Percentiles rank a stretch among this genome's conserved stretches.
These are phyloP conservation scores for Acanthisitta chloris DNA, from an alignment of 2,113 vertebrate species.

Conservation along the genomic window DNA sequence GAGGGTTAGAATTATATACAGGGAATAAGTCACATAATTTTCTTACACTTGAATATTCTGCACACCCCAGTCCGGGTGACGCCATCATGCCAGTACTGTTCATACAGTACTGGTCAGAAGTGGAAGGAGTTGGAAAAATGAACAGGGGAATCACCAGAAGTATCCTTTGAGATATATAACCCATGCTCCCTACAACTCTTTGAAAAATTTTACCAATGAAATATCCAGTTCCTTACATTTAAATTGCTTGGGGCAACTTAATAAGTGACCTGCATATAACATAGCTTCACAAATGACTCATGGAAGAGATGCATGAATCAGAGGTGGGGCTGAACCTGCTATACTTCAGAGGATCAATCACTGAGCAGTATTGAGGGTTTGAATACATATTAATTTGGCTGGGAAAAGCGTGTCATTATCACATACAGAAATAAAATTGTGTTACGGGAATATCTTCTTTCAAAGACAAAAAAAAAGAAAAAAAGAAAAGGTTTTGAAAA, in stretches of 20 bases:
- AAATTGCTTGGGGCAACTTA: not conserved
- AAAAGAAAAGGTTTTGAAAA: not conserved
- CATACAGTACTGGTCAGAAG: not conserved
- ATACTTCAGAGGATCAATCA: not conserved
- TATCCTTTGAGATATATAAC: not conserved
- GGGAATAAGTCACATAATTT: not conserved
- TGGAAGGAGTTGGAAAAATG: not conserved
- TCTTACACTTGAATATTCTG: not conserved
- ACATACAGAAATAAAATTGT: not conserved
- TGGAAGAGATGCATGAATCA: not conserved
- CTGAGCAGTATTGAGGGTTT: not conserved
- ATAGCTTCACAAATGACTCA: not conserved
- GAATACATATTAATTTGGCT: not conserved
- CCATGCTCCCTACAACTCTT: not conserved
- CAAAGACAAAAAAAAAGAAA: not conserved
- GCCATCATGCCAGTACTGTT: too few species aligned
- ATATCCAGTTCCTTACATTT: not conserved
- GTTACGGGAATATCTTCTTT: not conserved
- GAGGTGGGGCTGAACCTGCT: not conserved
- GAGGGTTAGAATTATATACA: fast-evolving
- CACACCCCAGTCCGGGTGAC: too few species aligned
- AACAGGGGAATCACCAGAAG: not conserved
- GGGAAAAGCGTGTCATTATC: not conserved
- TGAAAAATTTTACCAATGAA: not conserved
- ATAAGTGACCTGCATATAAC: not conserved